phyloP scores from a whole-genome alignment of 2,888 invertebrate species.

The Willowsia nigromaculata region DNA sequence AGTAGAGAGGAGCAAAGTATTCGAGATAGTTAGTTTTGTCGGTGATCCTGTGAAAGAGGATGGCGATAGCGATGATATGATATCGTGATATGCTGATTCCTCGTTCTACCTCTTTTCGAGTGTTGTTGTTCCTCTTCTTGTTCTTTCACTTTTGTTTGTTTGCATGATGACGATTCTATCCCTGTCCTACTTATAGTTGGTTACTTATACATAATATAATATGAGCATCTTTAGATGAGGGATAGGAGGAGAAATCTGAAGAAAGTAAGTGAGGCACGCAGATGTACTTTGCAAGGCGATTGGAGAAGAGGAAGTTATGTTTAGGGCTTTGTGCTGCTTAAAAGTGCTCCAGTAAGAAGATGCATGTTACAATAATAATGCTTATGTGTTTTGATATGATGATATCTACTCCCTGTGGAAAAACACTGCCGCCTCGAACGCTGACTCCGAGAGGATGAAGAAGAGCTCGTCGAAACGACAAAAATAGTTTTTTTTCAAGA shows the following conservation, averaged over 20 bases:
- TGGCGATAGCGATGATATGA: background rate
- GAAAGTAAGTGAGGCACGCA: background rate
- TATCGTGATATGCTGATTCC: constrained; percentile 4
- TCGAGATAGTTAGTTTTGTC: background rate
- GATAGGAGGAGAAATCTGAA: background rate
- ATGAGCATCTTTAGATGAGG: background rate
- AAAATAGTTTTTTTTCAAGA: background rate
- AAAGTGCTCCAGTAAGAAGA: background rate
- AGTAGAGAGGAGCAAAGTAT: background rate
- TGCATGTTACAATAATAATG: background rate
- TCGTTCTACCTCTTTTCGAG: background rate
- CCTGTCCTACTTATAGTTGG: background rate
- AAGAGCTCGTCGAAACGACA: background rate
- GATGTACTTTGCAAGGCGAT: background rate
- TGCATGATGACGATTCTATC: constrained; percentile 27
- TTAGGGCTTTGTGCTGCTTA: background rate
- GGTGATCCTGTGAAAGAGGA: background rate
- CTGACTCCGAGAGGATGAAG: background rate
- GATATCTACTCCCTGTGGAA: background rate
- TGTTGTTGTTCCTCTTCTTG: constrained; percentile 22
- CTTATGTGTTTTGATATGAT: background rate
- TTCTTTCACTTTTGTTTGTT: constrained; percentile 15
- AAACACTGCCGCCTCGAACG: constrained; percentile 15
- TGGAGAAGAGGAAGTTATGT: background rate
- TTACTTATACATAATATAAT: background rate